These are phyloP conservation scores for Agonum fuliginosum DNA, from an alignment of 2,888 invertebrate genomes.

Conservation along the genomic window DNA sequence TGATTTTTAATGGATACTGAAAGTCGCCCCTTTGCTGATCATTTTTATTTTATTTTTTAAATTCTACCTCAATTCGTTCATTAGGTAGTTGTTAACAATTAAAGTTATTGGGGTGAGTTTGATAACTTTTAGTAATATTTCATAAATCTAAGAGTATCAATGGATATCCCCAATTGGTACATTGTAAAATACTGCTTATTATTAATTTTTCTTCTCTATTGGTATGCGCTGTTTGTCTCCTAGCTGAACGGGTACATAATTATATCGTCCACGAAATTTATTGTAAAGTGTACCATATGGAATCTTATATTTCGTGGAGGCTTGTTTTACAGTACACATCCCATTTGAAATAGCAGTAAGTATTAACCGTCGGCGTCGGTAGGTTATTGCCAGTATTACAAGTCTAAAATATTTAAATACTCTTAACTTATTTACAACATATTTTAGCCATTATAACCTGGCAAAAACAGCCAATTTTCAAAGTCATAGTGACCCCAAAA, in stretches of 20 bases:
- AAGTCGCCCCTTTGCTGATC: too few relatives aligned
- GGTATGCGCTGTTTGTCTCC: neutral
- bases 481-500: neutral
- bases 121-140: constrained; percentile 8
- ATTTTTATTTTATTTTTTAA: too few relatives aligned
- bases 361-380: too few relatives aligned
- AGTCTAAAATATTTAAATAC: too few relatives aligned
- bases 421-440: too few relatives aligned
- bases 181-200: constrained; percentile 3
- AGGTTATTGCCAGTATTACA: too few relatives aligned
- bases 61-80: too few relatives aligned
- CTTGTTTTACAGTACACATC: neutral
- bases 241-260: constrained; percentile 14
- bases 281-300: constrained; percentile 5
- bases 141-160: constrained; percentile 7
- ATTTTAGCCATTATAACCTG: too few relatives aligned
- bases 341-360: neutral
- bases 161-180: neutral
- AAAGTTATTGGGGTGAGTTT: too few relatives aligned
- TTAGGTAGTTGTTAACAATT: too few relatives aligned
- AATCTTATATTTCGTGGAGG: neutral
- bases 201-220: neutral
- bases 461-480: neutral
- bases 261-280: constrained; percentile 2
- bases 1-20: too few relatives aligned